phyloP scores from a whole-genome alignment of 1,140 invertebrate genomes.

The Schlechtendalia chinensis region DNA sequence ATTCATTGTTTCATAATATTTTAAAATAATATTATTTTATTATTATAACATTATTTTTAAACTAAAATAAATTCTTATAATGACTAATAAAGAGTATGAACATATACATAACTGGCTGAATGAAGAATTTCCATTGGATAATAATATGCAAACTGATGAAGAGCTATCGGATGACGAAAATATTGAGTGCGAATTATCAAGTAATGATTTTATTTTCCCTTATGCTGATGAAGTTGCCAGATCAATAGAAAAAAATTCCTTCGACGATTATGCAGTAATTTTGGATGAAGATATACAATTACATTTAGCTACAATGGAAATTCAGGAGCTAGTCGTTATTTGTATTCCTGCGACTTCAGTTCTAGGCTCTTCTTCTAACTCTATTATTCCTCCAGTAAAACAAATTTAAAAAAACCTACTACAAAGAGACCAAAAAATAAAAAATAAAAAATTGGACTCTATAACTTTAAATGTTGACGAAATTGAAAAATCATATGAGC shows the following conservation, averaged over 20 bases:
- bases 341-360: background rate
- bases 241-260: too few species aligned
- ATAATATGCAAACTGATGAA: too few species aligned
- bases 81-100: too few species aligned
- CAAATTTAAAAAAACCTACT: slow-evolving; percentile 12
- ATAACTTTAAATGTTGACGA: background rate
- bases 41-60: background rate
- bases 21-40: background rate
- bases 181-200: too few species aligned
- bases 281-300: background rate
- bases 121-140: slow-evolving; percentile 35
- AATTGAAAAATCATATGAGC: background rate
- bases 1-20: too few species aligned
- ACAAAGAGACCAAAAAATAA: background rate
- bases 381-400: background rate
- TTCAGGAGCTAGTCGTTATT: background rate
- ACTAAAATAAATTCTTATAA: background rate
- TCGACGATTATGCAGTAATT: background rate
- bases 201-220: too few species aligned
- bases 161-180: too few species aligned
- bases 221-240: too few species aligned
- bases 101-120: background rate
- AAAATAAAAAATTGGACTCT: background rate
- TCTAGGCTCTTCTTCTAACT: background rate
- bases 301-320: background rate